Evolutionary conservation across 92 coral and sea anemone species (phyloP).

Genomic region (Actinostola sp.): DNA sequence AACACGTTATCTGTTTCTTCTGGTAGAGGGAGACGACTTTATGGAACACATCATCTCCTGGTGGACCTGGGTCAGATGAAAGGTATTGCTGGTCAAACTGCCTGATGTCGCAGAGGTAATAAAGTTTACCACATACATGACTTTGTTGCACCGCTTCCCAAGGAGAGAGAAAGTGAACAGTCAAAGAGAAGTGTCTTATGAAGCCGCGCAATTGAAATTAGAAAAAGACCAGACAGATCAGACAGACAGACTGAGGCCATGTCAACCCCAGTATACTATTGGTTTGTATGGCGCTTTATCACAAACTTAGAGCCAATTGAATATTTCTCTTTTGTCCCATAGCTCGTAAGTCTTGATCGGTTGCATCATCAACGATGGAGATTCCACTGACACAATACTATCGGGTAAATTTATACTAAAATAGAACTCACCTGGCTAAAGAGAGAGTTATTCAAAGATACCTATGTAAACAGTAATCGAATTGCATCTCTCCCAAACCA

Average conservation of each 20-base stretch:
- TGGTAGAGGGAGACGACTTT: conserved; percentile 75
- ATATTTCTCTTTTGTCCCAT: neutral
- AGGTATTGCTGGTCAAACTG: conserved; percentile 58
- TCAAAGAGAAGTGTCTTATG: neutral
- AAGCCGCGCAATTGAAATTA: neutral
- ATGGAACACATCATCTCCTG: conserved; percentile 58
- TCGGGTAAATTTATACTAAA: conserved; percentile 29
- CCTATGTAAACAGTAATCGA: neutral
- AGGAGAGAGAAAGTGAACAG: too few species aligned
- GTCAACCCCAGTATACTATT: too few species aligned
- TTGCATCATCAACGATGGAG: conserved; percentile 60
- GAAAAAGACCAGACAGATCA: too few species aligned
- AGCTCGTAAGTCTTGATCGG: conserved; percentile 62
- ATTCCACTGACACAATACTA: conserved; percentile 53
- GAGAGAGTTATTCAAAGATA: conserved; percentile 41
- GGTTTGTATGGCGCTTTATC: too few species aligned
- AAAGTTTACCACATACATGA: too few species aligned
- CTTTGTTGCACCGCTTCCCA: too few species aligned
- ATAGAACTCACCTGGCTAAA: conserved; percentile 48
- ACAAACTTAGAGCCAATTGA: too few species aligned
- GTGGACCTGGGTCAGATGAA: conserved; percentile 69
- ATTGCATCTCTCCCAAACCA: neutral
- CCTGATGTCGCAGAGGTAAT: conserved; percentile 92
- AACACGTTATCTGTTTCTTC: neutral
- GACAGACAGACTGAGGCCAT: too few species aligned